Evolutionary conservation across 1,140 invertebrate species (phyloP).

Genomic region (Drosophila mauritiana): DNA sequence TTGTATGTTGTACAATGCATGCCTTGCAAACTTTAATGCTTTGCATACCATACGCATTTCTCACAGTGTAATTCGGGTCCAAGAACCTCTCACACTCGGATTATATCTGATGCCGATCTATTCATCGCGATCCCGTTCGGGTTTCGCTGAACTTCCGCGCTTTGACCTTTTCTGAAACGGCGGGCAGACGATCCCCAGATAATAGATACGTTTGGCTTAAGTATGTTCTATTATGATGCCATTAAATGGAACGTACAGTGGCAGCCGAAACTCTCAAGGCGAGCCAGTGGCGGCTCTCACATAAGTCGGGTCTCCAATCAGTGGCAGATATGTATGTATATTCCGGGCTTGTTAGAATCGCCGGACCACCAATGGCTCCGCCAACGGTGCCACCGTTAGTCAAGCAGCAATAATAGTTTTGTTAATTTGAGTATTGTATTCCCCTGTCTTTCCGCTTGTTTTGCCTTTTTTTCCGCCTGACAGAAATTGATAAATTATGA

Average conservation of each 20-base stretch:
- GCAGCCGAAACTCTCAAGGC: conserved; percentile 61
- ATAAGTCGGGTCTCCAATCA: conserved; percentile 12
- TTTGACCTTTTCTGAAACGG: conserved; percentile 63
- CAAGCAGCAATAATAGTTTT: conserved; percentile 68
- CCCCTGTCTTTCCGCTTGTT: conserved; percentile 21
- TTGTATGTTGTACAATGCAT: no score
- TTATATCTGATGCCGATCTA: conserved; percentile 27
- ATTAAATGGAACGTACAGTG: conserved; percentile 70
- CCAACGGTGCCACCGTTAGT: conserved; percentile 60
- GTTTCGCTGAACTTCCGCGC: conserved; percentile 57
- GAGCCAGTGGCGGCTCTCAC: conserved; percentile 54
- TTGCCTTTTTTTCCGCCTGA: conserved; percentile 61
- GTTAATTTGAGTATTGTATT: conserved; percentile 75
- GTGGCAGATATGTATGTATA: conserved; percentile 6
- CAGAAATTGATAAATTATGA: conserved; percentile 72
- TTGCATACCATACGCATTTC: conserved; percentile 1
- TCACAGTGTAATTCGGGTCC: conserved; percentile 7
- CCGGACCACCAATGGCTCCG: conserved; percentile 41
- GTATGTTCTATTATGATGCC: conserved; percentile 60
- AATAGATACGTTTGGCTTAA: conserved; percentile 60
- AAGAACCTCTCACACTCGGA: conserved; percentile 13
- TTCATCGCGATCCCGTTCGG: conserved; percentile 44
- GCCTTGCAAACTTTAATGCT: no score
- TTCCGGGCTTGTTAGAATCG: conserved; percentile 21
- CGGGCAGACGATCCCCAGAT: conserved; percentile 41